These are phyloP conservation scores for Ceyx margarethae DNA, from an alignment of 2,113 vertebrate genomes.

Conservation along the genomic window DNA sequence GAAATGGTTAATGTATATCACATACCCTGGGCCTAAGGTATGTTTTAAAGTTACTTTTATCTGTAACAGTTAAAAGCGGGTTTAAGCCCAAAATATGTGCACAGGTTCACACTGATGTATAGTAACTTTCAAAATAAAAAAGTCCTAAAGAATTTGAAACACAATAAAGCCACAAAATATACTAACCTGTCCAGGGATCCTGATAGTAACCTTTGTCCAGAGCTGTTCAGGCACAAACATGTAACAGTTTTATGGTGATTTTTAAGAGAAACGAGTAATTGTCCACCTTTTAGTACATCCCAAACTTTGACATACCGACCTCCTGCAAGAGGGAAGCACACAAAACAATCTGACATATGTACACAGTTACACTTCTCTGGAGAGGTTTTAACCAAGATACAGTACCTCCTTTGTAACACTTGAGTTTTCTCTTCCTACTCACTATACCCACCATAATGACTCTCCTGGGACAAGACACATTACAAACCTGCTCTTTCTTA, in stretches of 20 bases:
- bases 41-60: not conserved
- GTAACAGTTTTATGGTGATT: slow-evolving; percentile 99
- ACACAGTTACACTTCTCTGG: not conserved
- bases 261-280: slow-evolving; percentile 90
- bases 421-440: not conserved
- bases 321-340: slow-evolving; percentile 73
- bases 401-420: not conserved
- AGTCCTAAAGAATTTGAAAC: not conserved
- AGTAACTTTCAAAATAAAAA: not conserved
- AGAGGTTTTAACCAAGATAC: not conserved
- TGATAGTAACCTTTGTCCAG: slow-evolving; percentile 89
- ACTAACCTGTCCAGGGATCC: slow-evolving; percentile 92
- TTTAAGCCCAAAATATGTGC: not conserved
- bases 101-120: not conserved
- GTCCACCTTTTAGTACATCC: slow-evolving; percentile 94
- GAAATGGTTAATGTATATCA: not conserved
- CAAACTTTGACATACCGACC: slow-evolving; percentile 94
- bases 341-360: accelerated
- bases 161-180: not conserved
- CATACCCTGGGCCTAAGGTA: not conserved
- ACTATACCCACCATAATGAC: not conserved
- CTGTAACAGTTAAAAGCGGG: not conserved
- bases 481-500: not conserved
- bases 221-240: slow-evolving; percentile 87
- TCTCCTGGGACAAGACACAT: not conserved